Evolutionary conservation across 2,113 vertebrate genomes (phyloP).

Genomic region (Loxodonta africana): DNA sequence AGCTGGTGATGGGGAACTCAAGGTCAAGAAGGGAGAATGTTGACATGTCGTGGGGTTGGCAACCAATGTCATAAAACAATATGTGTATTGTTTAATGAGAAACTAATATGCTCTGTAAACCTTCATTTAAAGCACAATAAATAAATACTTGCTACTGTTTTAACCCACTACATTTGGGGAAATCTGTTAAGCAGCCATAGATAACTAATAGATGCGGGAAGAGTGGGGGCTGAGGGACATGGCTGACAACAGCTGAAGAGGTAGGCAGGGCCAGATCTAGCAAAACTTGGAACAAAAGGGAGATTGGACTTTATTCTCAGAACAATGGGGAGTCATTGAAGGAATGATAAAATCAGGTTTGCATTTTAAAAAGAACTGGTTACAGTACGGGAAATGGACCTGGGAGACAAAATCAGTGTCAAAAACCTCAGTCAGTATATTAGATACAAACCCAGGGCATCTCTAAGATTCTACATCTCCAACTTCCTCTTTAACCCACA

Average conservation of each 20-base stretch:
- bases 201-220: not conserved
- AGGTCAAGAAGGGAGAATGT: no score
- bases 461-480: not conserved
- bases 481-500: not conserved
- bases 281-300: not conserved
- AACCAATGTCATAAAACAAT: no score
- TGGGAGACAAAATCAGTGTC: not conserved
- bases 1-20: no score
- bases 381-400: not conserved
- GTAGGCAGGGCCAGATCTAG: not conserved
- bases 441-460: not conserved
- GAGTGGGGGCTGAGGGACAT: not conserved
- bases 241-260: not conserved
- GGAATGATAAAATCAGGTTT: not conserved
- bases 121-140: not conserved
- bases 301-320: not conserved
- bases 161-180: not conserved
- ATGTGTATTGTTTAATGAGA: no score
- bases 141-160: not conserved
- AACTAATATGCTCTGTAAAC: no score
- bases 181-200: not conserved
- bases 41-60: no score
- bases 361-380: constrained; percentile 9
- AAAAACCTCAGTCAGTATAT: not conserved
- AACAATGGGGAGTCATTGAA: not conserved